Evolutionary conservation across 2,797 vertebrate genomes (phyloP).

Genomic region (Orientallactaga sibirica): DNA sequence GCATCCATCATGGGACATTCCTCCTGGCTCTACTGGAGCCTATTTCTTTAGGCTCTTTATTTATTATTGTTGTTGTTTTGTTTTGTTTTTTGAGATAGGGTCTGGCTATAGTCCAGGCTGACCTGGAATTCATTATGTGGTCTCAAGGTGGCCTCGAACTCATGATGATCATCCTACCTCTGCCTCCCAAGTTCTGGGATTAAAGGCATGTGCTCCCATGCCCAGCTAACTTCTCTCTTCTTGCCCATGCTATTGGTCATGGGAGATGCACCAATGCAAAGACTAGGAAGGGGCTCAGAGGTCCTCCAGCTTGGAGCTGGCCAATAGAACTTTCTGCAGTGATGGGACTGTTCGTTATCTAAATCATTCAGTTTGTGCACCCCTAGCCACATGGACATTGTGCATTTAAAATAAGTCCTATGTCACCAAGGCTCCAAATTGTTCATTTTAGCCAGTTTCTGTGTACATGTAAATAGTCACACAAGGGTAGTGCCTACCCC

Average conservation of each 20-base stretch:
- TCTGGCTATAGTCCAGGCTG: no score
- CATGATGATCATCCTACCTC: no score
- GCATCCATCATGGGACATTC: not conserved
- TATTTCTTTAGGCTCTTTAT: not conserved
- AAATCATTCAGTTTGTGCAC: not conserved
- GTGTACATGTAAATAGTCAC: not conserved
- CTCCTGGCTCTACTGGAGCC: not conserved
- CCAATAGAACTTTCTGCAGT: not conserved
- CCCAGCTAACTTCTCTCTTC: not conserved
- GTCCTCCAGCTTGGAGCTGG: no score
- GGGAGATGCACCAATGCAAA: accelerated
- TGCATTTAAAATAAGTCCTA: not conserved
- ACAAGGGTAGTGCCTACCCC: no score
- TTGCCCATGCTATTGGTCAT: not conserved
- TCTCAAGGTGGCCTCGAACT: no score
- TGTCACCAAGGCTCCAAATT: not conserved
- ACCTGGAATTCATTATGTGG: no score
- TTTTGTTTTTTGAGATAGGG: no score
- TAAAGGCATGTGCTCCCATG: no score
- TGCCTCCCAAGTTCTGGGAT: no score
- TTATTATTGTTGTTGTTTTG: not conserved
- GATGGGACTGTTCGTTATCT: accelerated
- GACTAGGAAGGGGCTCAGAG: not conserved
- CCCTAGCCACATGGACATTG: accelerated
- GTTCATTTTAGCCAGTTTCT: not conserved